Percentiles rank a stretch among this genome's conserved stretches.
Evolutionary conservation across 30 jellyfish, hydroid and myxozoan species (phyloP).

Genomic region (Turritopsis dohrnii): DNA sequence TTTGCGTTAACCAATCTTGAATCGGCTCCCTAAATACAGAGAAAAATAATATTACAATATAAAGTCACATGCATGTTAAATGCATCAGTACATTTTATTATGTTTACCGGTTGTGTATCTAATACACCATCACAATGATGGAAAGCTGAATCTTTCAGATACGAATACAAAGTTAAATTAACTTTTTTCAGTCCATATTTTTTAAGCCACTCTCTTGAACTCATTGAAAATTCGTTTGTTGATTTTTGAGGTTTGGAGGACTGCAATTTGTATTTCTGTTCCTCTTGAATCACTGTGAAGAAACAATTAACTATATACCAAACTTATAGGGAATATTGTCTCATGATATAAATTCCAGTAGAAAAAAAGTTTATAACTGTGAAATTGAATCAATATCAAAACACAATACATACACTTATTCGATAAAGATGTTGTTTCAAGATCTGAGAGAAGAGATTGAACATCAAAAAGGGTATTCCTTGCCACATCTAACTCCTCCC

Average conservation of each 20-base stretch:
- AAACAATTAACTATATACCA: not conserved
- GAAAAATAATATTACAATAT: not conserved
- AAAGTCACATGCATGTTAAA: not conserved
- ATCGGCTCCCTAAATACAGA: slow-evolving; percentile 29
- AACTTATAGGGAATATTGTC: no score
- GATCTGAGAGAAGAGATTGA: slow-evolving; percentile 64
- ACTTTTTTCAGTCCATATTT: slow-evolving; percentile 68
- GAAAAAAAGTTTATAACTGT: not conserved
- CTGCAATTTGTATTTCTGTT: not conserved
- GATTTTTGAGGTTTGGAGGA: not conserved
- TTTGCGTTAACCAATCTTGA: slow-evolving; percentile 58
- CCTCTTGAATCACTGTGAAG: not conserved
- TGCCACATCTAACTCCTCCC: slow-evolving; percentile 88
- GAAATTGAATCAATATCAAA: no score
- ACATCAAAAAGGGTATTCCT: slow-evolving; percentile 62
- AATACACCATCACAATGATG: slow-evolving; percentile 86
- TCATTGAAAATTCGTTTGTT: slow-evolving; percentile 59
- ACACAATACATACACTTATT: not conserved
- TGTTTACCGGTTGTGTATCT: slow-evolving; percentile 25
- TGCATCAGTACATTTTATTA: not conserved
- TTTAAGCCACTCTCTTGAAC: slow-evolving; percentile 85
- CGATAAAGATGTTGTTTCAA: slow-evolving; percentile 28
- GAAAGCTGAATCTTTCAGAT: slow-evolving; percentile 56
- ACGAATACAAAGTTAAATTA: slow-evolving; percentile 51
- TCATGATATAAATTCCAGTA: no score